Conservation (phyloP, 2,888 invertebrate genomes). For the Stenchaetothrips biformis region DNA sequence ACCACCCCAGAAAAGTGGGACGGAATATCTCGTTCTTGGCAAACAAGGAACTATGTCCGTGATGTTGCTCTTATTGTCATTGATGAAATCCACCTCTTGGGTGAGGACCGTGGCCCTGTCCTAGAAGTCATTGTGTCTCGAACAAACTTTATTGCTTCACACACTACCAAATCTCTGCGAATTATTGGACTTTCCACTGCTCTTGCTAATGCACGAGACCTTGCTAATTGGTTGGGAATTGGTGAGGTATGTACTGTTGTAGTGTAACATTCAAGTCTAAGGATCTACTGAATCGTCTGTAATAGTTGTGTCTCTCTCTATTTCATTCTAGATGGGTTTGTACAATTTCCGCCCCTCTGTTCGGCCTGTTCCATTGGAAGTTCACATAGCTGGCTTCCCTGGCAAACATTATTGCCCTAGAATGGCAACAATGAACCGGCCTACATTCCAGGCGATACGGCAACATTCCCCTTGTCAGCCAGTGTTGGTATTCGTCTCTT, state of each 20-base stretch:
- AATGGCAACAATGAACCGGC: conserved; percentile 99
- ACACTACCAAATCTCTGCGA: conserved; percentile 75
- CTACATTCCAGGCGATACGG: conserved; percentile 86
- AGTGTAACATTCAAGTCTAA: too few relatives aligned
- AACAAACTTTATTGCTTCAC: conserved; percentile 91
- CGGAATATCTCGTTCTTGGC: conserved; percentile 97
- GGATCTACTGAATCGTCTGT: conserved; percentile 16
- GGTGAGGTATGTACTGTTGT: conserved; percentile 45
- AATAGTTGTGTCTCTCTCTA: conserved; percentile 12
- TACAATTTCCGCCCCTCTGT: conserved; percentile 98
- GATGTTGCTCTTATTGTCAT: conserved; percentile 90
- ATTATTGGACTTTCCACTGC: conserved; percentile 96
- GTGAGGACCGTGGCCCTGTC: conserved; percentile 82
- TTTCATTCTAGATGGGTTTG: conserved; percentile 63
- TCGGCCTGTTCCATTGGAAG: conserved; percentile 92
- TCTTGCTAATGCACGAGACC: conserved; percentile 92
- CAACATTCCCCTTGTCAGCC: conserved; percentile 90
- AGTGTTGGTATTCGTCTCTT: conserved; percentile 85
- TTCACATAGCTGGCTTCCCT: conserved; percentile 88
- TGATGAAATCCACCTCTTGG: conserved; percentile 96
- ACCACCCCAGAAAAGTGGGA: conserved; percentile 99
- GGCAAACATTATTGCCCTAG: conserved; percentile 98
- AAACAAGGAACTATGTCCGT: conserved; percentile 89
- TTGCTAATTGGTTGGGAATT: conserved; percentile 95
- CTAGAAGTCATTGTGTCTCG: conserved; percentile 97